phyloP scores from a whole-genome alignment of 2,888 invertebrate genomes.

The Pyralis farinalis region DNA sequence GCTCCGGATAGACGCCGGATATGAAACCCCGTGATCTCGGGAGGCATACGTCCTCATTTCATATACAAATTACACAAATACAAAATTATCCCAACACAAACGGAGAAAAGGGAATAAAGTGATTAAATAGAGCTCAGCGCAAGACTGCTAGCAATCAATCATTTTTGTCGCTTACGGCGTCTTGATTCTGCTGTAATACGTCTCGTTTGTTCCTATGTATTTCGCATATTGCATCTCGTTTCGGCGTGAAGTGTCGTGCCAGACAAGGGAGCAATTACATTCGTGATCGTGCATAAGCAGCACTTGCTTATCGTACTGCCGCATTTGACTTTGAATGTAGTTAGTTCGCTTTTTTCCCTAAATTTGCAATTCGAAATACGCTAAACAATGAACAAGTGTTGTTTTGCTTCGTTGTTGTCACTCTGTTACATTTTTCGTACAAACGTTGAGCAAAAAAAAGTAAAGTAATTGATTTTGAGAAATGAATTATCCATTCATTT shows the following conservation, averaged over 20 bases:
- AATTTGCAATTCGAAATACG: slow-evolving; percentile 77
- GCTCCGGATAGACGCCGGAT: slow-evolving; percentile 60
- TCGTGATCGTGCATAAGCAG: slow-evolving; percentile 82
- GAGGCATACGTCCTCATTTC: slow-evolving; percentile 69
- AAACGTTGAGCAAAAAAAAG: slow-evolving; percentile 1
- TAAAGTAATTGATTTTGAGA: slow-evolving; percentile 10
- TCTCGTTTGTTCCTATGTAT: slow-evolving; percentile 47
- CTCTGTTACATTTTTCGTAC: slow-evolving; percentile 22
- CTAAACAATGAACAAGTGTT: slow-evolving; percentile 52
- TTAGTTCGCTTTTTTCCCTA: slow-evolving; percentile 68
- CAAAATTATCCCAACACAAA: slow-evolving; percentile 79
- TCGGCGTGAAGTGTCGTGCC: slow-evolving; percentile 77
- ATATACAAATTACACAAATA: slow-evolving; percentile 80
- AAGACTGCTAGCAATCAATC: slow-evolving; percentile 81
- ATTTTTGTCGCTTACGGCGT: slow-evolving; percentile 78
- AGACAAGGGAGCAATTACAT: slow-evolving; percentile 82
- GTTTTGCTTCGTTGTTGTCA: slow-evolving; percentile 39
- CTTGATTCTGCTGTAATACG: slow-evolving; percentile 48
- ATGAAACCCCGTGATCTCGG: slow-evolving; percentile 59
- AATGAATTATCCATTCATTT: slow-evolving; percentile 14
- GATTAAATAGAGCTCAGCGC: slow-evolving; percentile 82
- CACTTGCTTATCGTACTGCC: slow-evolving; percentile 78
- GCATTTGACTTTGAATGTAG: slow-evolving; percentile 77
- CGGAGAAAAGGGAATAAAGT: slow-evolving; percentile 82
- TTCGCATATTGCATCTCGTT: slow-evolving; percentile 51